Evolutionary conservation across 2,888 invertebrate species (phyloP).

Genomic region (Cephus rjabovi): DNA sequence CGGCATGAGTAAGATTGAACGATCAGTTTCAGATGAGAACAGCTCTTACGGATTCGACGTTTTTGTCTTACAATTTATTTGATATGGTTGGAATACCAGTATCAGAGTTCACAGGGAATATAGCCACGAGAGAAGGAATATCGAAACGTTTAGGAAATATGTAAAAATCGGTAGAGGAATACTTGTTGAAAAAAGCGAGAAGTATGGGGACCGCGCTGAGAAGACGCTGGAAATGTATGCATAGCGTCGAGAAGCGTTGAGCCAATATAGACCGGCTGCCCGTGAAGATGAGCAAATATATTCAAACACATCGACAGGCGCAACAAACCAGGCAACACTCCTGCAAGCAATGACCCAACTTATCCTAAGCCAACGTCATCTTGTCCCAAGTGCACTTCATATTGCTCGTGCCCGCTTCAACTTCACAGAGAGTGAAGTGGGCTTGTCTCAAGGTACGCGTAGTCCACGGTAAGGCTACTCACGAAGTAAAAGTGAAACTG

Average conservation of each 20-base stretch:
- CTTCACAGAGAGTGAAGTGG: conserved; percentile 16
- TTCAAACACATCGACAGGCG: conserved; percentile 43
- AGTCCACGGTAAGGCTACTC: conserved; percentile 13
- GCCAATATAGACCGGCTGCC: conserved; percentile 18
- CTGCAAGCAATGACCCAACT: conserved; percentile 22
- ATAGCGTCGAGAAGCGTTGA: conserved; percentile 11
- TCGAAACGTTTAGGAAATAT: not conserved
- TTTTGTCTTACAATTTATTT: not conserved
- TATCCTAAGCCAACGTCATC: conserved; percentile 37
- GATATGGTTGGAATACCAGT: not conserved
- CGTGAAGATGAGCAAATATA: conserved; percentile 44
- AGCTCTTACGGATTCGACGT: not conserved
- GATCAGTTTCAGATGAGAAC: not conserved
- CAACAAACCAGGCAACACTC: conserved; percentile 31
- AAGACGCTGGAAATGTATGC: not conserved
- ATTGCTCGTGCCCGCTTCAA: conserved; percentile 28
- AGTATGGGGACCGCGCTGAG: not conserved
- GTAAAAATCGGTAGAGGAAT: not conserved
- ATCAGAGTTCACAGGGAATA: not conserved
- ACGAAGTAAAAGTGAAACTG: conserved; percentile 19
- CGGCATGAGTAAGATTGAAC: not conserved
- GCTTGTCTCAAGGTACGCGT: conserved; percentile 1
- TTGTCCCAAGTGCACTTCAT: conserved; percentile 39
- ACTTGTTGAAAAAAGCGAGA: not conserved
- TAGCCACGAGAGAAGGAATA: not conserved